Evolutionary conservation across 2,888 invertebrate genomes (phyloP), one percentile per base, ranked within the genome.

Genomic region (Lycophotia porphyrea): DNA sequence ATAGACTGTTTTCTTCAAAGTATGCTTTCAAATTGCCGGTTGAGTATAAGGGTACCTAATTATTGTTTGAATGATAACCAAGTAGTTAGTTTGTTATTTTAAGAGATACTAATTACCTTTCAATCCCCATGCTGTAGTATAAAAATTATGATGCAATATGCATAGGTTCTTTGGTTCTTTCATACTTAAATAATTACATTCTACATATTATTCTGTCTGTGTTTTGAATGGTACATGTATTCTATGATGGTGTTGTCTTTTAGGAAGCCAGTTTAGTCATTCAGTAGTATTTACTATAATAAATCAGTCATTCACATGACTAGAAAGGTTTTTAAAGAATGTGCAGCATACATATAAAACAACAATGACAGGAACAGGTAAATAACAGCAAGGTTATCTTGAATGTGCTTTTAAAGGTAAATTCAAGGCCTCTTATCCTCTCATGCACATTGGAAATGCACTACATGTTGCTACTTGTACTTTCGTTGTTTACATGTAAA

Each of bases 371-470:
- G 31, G 27, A 74, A 76, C 82, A 81, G 44, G 77, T 74, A 78
- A 73, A 68, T 44, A 42, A 36, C n/a, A 15, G 60, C 79, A 86
- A 85, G 81, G 84, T 75, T 84, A 79, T 52, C 63, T 74, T 63
- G 39, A 65, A 67, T 66, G 44, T 69, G 63, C 31, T 60, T 60
- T 11, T 47, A 31, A 42, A 68, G 52, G 70, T 27, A n/a, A 67
- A 72, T 39, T 58, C 66, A 76, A 67, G 71, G 77, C 81, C 72
- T 71, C 76, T 74, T 66, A 18, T 61, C 47, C 64, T 63, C 44
- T 61, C 44, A 34, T 31, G 18, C 21, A 3, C 11, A 47, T 64
- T 78, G 66, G 66, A 78, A 81, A 81, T 71, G 60, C 31, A 44
- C 36, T 24, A 61, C 55, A 80, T 36, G 31, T 44, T 52, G 39